A percentile compares a stretch with the other conserved stretches of the same genome.
Evolutionary conservation across 1,140 invertebrate species (phyloP).

Genomic region (Pseudomyrmex cubaensis): DNA sequence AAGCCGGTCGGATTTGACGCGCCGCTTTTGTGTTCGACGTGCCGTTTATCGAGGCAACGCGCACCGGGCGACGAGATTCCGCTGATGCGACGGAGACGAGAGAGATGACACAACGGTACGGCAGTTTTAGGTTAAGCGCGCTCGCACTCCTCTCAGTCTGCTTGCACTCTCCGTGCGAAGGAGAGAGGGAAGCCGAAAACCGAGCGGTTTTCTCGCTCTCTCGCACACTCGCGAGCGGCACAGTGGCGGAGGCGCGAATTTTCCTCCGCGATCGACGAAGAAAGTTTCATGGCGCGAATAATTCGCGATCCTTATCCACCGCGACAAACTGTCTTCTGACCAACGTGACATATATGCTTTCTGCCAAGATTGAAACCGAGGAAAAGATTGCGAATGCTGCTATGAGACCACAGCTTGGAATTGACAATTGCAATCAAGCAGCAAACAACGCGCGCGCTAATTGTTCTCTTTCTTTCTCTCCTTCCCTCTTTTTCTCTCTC

Average conservation of each 20-base stretch:
- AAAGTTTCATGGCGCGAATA: background rate
- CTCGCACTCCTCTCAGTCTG: conserved; percentile 11
- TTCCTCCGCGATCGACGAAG: background rate
- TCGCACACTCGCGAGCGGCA: conserved; percentile 21
- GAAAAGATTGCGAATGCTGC: background rate
- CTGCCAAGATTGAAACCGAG: background rate
- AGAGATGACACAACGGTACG: background rate
- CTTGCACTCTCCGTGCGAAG: background rate
- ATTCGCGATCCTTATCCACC: too few species aligned
- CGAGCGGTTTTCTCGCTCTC: conserved; percentile 28
- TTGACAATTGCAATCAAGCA: conserved; percentile 8
- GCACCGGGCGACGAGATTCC: background rate
- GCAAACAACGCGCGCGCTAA: conserved; percentile 37
- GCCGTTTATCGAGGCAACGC: background rate
- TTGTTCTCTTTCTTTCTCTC: background rate
- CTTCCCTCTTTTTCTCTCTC: background rate
- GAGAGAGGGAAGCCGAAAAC: conserved; percentile 5
- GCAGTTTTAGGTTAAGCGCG: conserved; percentile 53
- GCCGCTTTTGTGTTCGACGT: background rate
- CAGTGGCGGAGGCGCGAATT: background rate
- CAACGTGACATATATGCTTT: background rate
- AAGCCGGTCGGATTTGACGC: background rate
- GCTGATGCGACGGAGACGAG: background rate
- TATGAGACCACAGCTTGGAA: background rate
- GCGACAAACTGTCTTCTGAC: background rate